Conservation (phyloP, 2,797 vertebrate genomes). For the Cygnus olor region DNA sequence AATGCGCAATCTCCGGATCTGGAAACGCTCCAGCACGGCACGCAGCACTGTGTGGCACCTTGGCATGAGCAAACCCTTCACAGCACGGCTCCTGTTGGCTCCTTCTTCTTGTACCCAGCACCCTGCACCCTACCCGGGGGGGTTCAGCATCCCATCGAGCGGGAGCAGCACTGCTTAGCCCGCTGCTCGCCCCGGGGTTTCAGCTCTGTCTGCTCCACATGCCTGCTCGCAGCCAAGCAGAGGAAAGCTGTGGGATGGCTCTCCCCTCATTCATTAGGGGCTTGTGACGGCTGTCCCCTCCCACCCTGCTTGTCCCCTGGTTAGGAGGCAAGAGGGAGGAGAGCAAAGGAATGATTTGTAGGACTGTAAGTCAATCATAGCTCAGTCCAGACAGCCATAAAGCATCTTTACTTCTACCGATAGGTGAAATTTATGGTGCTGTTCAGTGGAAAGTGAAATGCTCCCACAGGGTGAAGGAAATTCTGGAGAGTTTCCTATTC, state of each 20-base stretch:
- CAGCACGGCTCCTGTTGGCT: fast-evolving
- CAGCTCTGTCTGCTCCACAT: background rate
- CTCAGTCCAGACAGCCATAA: conserved; percentile 36
- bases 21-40: background rate
- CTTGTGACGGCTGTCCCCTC: conserved; percentile 3
- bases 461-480: background rate
- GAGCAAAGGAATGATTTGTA: conserved; percentile 46
- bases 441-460: conserved; percentile 8
- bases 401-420: conserved; percentile 31
- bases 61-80: background rate
- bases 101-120: background rate
- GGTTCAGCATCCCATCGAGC: background rate
- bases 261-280: background rate
- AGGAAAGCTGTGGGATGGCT: background rate
- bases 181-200: background rate
- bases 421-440: conserved; percentile 33
- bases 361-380: conserved; percentile 47
- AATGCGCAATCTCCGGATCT: background rate
- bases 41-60: background rate
- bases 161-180: background rate
- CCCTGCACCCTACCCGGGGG: background rate
- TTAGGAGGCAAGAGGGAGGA: conserved; percentile 3
- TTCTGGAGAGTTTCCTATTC: background rate
- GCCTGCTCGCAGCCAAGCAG: background rate
- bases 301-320: background rate